Evolutionary conservation across 2,888 invertebrate species (phyloP).

Genomic region (Acheta domesticus): DNA sequence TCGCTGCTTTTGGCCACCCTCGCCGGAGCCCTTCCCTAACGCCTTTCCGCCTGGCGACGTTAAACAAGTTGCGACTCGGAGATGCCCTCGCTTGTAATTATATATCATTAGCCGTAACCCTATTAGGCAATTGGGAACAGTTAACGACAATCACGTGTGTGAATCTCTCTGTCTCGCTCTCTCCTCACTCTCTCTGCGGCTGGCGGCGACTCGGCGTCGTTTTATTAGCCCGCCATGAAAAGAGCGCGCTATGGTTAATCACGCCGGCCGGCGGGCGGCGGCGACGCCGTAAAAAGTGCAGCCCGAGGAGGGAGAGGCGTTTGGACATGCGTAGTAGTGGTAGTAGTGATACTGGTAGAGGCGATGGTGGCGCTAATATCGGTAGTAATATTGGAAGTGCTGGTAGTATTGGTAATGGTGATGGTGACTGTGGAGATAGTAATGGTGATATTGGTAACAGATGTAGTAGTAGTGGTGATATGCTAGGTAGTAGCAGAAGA

Average conservation of each 20-base stretch:
- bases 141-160: constrained; percentile 18
- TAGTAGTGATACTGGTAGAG: no score
- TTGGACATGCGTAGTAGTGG: neutral
- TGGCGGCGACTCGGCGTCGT: neutral
- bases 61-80: neutral
- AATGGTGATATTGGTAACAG: no score
- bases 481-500: no score
- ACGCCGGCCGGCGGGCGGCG: neutral
- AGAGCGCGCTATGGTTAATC: constrained; percentile 18
- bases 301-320: no score
- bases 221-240: neutral
- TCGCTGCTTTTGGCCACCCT: no score
- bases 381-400: no score
- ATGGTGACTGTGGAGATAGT: no score
- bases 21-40: no score
- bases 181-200: neutral
- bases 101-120: neutral
- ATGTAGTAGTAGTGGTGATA: no score
- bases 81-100: constrained; percentile 5
- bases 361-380: no score
- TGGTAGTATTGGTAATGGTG: no score
- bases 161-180: neutral
- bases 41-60: neutral
- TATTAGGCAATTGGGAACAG: neutral
- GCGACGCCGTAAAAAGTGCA: neutral